A percentile compares a stretch with the other conserved stretches of the same genome.
These are phyloP conservation scores for Dugesia japonica DNA, from an alignment of 2,888 invertebrate genomes.

Conservation along the genomic window DNA sequence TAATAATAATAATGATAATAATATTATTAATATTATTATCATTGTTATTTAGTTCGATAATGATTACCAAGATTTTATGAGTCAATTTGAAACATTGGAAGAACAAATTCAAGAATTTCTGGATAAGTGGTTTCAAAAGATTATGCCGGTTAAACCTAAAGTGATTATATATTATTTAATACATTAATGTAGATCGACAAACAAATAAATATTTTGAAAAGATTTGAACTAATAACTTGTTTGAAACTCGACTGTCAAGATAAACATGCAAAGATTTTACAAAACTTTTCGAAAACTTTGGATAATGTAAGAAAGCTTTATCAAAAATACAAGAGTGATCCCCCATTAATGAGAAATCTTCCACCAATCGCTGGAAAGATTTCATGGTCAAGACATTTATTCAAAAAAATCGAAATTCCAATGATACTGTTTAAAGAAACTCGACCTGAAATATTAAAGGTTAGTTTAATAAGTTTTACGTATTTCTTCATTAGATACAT, in stretches of 20 bases:
- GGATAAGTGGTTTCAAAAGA: conserved; percentile 50
- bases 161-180: background rate
- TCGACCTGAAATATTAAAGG: conserved; percentile 45
- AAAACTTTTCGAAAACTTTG: conserved; percentile 60
- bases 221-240: conserved; percentile 45
- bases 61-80: conserved; percentile 66
- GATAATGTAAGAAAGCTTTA: conserved; percentile 62
- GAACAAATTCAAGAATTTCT: conserved; percentile 54
- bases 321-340: conserved; percentile 70
- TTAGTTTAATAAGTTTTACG: conserved; percentile 36
- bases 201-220: conserved; percentile 43
- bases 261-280: conserved; percentile 47
- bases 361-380: conserved; percentile 70
- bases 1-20: no score
- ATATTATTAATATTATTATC: no score
- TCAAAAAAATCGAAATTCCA: conserved; percentile 65
- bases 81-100: conserved; percentile 56
- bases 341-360: conserved; percentile 69
- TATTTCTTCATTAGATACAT: no score
- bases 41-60: conserved; percentile 55
- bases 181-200: conserved; percentile 43
- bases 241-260: conserved; percentile 46
- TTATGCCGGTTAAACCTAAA: conserved; percentile 42
- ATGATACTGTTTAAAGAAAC: conserved; percentile 52
- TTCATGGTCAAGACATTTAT: conserved; percentile 65